These are phyloP conservation scores for Drosophila prolongata DNA, from an alignment of 2,888 invertebrate genomes.

Conservation along the genomic window DNA sequence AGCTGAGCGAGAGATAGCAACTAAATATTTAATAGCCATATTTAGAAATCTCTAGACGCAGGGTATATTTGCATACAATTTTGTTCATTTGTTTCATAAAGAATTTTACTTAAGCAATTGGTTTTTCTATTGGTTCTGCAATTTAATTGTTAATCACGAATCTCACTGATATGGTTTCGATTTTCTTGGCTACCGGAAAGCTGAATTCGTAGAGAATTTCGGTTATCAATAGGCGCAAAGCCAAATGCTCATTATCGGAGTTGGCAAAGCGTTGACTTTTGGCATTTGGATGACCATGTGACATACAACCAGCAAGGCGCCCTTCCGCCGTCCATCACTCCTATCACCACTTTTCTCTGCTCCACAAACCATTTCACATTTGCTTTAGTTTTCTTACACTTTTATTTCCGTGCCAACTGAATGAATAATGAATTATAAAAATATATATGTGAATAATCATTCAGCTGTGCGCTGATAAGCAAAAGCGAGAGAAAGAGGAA, in stretches of 20 bases:
- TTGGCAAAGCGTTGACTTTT: conserved; percentile 23
- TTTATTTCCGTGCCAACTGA: conserved; percentile 13
- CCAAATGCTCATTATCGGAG: conserved; percentile 27
- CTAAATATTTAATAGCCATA: too few relatives aligned
- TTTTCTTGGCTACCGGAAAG: conserved; percentile 12
- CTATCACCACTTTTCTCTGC: background rate
- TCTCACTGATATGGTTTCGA: conserved; percentile 1
- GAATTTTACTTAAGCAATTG: background rate
- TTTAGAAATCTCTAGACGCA: too few relatives aligned
- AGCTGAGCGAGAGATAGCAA: too few relatives aligned
- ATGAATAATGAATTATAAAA: conserved; percentile 50
- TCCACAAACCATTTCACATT: conserved; percentile 7
- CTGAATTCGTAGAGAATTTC: conserved; percentile 3
- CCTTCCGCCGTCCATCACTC: background rate
- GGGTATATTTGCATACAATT: too few relatives aligned
- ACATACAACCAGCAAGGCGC: conserved; percentile 29
- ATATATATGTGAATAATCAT: conserved; percentile 49
- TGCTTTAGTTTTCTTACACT: conserved; percentile 5
- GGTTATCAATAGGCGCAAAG: conserved; percentile 10
- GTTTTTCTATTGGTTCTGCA: background rate
- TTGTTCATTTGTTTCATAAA: too few relatives aligned
- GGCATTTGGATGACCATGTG: conserved; percentile 55
- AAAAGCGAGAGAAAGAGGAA: background rate
- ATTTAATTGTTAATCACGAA: background rate
- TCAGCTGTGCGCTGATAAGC: conserved; percentile 48